These are phyloP conservation scores for Keiferia lycopersicella DNA, from an alignment of 2,888 invertebrate species.

Conservation along the genomic window DNA sequence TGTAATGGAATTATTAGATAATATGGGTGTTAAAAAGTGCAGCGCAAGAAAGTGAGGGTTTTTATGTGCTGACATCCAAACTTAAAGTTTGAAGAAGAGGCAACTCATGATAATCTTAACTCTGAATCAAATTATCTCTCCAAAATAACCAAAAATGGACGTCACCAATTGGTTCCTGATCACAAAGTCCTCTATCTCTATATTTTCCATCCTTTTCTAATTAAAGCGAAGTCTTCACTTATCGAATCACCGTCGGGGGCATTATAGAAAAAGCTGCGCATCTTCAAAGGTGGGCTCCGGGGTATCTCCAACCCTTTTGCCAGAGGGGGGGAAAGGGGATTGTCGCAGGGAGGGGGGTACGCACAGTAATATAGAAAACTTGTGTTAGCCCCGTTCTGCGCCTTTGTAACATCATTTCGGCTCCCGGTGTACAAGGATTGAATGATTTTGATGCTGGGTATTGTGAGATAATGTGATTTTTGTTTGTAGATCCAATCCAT, in stretches of 20 bases:
- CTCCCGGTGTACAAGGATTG: constrained; percentile 55
- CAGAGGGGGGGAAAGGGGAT: constrained; percentile 38
- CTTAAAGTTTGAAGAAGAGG: too few relatives aligned
- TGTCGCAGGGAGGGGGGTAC: constrained; percentile 46
- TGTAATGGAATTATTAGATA: too few relatives aligned
- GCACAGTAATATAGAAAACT: constrained; percentile 81
- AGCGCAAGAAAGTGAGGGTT: too few relatives aligned
- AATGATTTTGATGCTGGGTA: constrained; percentile 46
- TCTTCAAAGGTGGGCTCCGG: constrained; percentile 75
- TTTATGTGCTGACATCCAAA: too few relatives aligned
- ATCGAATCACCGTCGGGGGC: constrained; percentile 42
- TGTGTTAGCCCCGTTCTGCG: constrained; percentile 81
- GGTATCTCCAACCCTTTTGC: constrained; percentile 64
- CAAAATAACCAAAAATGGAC: too few relatives aligned
- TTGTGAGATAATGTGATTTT: constrained; percentile 4
- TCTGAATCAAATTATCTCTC: too few relatives aligned
- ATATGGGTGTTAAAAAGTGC: too few relatives aligned
- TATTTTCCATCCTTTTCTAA: background rate
- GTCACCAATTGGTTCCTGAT: too few relatives aligned
- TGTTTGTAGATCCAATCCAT: too few relatives aligned
- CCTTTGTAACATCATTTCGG: constrained; percentile 82
- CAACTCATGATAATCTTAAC: too few relatives aligned
- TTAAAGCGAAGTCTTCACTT: background rate
- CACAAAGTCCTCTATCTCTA: background rate
- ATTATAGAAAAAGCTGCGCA: constrained; percentile 80